A percentile compares a stretch with the other conserved stretches of the same genome.
phyloP scores from a whole-genome alignment of 1,140 invertebrate species.

The Drosophila orena region DNA sequence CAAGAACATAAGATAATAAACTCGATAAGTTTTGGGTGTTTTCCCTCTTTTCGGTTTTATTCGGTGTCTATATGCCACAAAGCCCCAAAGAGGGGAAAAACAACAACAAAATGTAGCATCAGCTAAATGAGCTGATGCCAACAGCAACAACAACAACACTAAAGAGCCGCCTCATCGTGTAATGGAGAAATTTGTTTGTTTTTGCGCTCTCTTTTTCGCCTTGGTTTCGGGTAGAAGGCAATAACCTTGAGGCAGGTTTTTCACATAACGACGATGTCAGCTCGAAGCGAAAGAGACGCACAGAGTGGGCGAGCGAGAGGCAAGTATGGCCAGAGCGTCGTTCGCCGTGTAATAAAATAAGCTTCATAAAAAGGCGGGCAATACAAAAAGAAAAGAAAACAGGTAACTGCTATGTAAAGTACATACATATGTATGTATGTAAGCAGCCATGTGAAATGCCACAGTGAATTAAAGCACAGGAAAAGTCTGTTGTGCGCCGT shows the following conservation, averaged over 20 bases:
- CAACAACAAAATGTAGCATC: slow-evolving; percentile 19
- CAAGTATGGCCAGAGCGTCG: slow-evolving; percentile 7
- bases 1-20: slow-evolving; percentile 65
- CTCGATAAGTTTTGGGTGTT: slow-evolving; percentile 66
- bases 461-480: slow-evolving; percentile 22
- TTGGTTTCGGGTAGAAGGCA: slow-evolving; percentile 66
- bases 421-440: slow-evolving; percentile 26
- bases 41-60: slow-evolving; percentile 25
- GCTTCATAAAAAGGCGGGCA: slow-evolving; percentile 50
- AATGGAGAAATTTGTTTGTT: slow-evolving; percentile 76
- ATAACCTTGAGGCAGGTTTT: slow-evolving; percentile 82
- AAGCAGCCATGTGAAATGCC: slow-evolving; percentile 22
- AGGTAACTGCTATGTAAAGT: slow-evolving; percentile 34
- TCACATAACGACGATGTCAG: slow-evolving; percentile 57
- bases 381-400: slow-evolving; percentile 15
- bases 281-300: slow-evolving; percentile 24
- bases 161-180: slow-evolving; percentile 56
- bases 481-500: slow-evolving; percentile 21
- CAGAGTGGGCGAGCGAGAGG: not conserved
- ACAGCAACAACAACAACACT: slow-evolving; percentile 27
- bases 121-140: slow-evolving; percentile 46
- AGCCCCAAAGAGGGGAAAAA: slow-evolving; percentile 15
- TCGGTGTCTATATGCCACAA: slow-evolving; percentile 30
- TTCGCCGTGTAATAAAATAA: slow-evolving; percentile 44
- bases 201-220: slow-evolving; percentile 65